Evolutionary conservation across 2,888 invertebrate genomes (phyloP).

Genomic region (Liopterus haemorrhoidalis): DNA sequence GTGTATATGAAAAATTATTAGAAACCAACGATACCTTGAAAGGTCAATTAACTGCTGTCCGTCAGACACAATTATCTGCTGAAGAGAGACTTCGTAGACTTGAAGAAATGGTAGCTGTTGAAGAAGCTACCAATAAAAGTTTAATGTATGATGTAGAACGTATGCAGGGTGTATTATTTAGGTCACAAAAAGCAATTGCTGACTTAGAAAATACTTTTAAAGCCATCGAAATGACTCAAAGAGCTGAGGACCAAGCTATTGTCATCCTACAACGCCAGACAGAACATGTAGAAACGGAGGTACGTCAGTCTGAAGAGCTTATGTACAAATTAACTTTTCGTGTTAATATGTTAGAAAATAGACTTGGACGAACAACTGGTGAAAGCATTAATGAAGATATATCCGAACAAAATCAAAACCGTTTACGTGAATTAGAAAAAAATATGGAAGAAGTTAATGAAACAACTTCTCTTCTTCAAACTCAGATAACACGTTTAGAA

Average conservation of each 20-base stretch:
- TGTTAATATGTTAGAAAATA: slow-evolving; percentile 37
- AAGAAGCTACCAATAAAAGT: slow-evolving; percentile 49
- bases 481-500: slow-evolving; percentile 52
- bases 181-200: slow-evolving; percentile 48
- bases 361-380: slow-evolving; percentile 30
- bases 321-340: slow-evolving; percentile 37
- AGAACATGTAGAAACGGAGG: slow-evolving; percentile 36
- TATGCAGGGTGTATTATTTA: slow-evolving; percentile 49
- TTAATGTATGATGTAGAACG: slow-evolving; percentile 48
- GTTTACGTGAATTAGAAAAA: slow-evolving; percentile 47
- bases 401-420: slow-evolving; percentile 40
- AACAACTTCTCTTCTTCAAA: slow-evolving; percentile 44
- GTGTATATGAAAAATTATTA: slow-evolving; percentile 25
- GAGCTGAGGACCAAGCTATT: slow-evolving; percentile 47
- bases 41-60: slow-evolving; percentile 48
- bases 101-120: slow-evolving; percentile 55
- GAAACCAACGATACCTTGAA: slow-evolving; percentile 41
- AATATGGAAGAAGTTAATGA: slow-evolving; percentile 44
- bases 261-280: slow-evolving; percentile 36
- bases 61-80: slow-evolving; percentile 50
- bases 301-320: slow-evolving; percentile 35
- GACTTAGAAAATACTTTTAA: slow-evolving; percentile 48
- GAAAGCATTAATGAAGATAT: slow-evolving; percentile 28
- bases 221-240: slow-evolving; percentile 47
- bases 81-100: slow-evolving; percentile 55